Evolutionary conservation across 2,797 vertebrate species (phyloP).

Genomic region (Enteromius thamalakanensis): DNA sequence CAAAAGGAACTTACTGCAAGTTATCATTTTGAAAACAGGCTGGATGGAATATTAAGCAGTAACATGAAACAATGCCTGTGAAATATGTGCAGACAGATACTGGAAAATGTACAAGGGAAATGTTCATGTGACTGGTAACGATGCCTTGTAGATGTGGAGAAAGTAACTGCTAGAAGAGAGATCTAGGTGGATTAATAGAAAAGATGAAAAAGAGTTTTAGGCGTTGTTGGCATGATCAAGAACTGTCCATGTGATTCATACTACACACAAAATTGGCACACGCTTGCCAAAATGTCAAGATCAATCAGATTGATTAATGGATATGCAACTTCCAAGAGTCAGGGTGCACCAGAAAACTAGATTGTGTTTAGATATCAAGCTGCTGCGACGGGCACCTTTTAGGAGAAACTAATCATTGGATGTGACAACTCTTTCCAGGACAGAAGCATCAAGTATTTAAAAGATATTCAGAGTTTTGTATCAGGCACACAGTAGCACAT

Average conservation of each 20-base stretch:
- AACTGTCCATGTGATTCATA: not conserved
- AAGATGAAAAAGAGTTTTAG: not conserved
- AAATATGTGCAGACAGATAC: not conserved
- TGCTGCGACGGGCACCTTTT: not conserved
- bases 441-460: not conserved
- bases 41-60: not conserved
- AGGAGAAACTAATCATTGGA: not conserved
- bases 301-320: not conserved
- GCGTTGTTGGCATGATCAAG: not conserved
- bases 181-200: conserved; percentile 20
- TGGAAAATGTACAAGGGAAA: conserved; percentile 19
- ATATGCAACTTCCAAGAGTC: not conserved
- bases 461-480: conserved; percentile 12
- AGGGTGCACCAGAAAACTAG: not conserved
- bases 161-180: not conserved
- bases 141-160: not conserved
- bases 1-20: not conserved
- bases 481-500: not conserved
- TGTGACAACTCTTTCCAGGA: not conserved
- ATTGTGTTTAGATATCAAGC: not conserved
- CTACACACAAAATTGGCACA: not conserved
- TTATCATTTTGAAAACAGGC: not conserved
- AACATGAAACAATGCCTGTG: not conserved
- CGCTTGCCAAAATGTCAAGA: not conserved
- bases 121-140: not conserved